A percentile compares a stretch with the other conserved stretches of the same genome.
Evolutionary conservation across 2,797 vertebrate species (phyloP).

Genomic region (Lepus oiostolus): DNA sequence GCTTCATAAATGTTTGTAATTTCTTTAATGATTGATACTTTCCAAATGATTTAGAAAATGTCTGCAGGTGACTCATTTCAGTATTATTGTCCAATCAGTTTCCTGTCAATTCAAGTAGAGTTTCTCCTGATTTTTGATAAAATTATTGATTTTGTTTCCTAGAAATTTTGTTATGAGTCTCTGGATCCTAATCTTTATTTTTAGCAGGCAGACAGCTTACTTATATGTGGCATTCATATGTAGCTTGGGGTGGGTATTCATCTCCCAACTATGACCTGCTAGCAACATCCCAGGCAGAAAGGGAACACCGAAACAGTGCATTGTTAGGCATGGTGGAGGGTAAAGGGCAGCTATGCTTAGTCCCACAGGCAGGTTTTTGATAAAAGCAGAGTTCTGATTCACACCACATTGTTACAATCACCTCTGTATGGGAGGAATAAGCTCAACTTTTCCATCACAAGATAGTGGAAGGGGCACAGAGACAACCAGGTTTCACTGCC

Average conservation of each 20-base stretch:
- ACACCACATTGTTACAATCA: background rate
- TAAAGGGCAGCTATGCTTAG: background rate
- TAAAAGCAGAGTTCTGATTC: background rate
- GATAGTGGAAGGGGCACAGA: background rate
- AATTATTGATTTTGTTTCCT: background rate
- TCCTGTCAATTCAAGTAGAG: background rate
- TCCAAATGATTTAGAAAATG: constrained; percentile 6
- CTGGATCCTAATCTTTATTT: background rate
- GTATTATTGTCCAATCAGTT: background rate
- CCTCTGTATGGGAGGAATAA: background rate
- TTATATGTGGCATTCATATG: background rate
- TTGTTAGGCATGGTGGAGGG: background rate
- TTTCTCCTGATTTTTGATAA: background rate
- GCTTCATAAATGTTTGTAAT: background rate
- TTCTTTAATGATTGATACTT: background rate
- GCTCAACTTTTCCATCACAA: background rate
- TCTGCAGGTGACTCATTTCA: background rate
- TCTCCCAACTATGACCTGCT: background rate
- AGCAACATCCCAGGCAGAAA: background rate
- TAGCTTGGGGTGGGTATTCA: background rate
- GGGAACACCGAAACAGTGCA: background rate
- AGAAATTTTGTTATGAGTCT: background rate
- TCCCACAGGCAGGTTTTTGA: background rate
- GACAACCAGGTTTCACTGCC: background rate
- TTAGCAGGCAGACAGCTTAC: background rate